Conservation (phyloP, 1,140 invertebrate species). For the Cydia strobilella region DNA sequence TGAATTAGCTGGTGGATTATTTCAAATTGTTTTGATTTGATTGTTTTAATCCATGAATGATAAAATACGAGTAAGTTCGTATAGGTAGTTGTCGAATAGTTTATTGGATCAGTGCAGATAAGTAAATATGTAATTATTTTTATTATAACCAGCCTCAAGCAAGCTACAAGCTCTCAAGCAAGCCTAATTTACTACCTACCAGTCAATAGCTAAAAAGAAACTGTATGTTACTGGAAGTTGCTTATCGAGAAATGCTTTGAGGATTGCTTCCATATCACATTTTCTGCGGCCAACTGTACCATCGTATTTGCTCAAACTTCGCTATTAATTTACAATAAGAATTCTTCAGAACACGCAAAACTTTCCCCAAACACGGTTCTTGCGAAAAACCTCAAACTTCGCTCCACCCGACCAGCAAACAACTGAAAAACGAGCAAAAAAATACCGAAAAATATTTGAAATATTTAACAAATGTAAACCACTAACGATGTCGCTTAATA, state of each 20-base stretch:
- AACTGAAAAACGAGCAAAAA: constrained; percentile 35
- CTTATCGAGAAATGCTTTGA: too few species aligned
- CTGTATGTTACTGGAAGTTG: too few species aligned
- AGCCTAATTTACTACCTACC: too few species aligned
- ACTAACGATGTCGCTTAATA: constrained; percentile 72
- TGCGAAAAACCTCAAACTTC: constrained; percentile 4
- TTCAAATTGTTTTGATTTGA: not conserved
- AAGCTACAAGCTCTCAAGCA: too few species aligned
- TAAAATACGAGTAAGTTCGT: too few species aligned
- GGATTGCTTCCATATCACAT: not conserved
- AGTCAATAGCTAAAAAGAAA: too few species aligned
- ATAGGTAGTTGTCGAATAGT: too few species aligned
- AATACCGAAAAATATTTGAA: constrained; percentile 62
- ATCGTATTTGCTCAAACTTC: constrained; percentile 1
- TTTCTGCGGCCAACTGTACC: not conserved
- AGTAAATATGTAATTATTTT: too few species aligned
- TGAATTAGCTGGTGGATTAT: not conserved
- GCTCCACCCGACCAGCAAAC: not conserved
- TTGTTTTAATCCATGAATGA: too few species aligned
- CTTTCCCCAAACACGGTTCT: constrained; percentile 1
- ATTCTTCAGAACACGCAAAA: not conserved
- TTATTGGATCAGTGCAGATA: too few species aligned
- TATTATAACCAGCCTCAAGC: too few species aligned
- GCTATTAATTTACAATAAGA: constrained; percentile 4
- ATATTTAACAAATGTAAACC: constrained; percentile 73